Base-by-base conservation (phyloP, 2,113 vertebrate species). In the Hucho hucho region DNA sequence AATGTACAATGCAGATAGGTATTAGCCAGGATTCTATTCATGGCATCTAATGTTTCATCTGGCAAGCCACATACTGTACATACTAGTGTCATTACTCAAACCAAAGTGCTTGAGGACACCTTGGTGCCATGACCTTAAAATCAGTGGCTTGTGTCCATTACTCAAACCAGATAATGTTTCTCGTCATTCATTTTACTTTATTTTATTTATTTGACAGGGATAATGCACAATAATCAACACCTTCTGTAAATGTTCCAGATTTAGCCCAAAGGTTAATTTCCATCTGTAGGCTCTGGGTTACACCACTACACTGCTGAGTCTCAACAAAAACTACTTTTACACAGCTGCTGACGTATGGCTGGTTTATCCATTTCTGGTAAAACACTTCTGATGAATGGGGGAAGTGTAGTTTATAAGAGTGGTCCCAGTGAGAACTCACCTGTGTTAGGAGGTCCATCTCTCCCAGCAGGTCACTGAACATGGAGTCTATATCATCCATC, bases 381-480 rank as follows among this genome's bases (percentile, higher is more conserved):
- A 18, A 28, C 12, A 7, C 11, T 28, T 14, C 65, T 24, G 4
- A 56, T 32, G 37, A 14, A 61, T 66, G 59, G 69, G 65, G 46
- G 59, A 70, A 25, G 47, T 72, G 22, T 29, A 67, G 13, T 67
- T 67, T 24, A 25, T 24, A 64, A 49, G 4, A 20, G 0, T 64
- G 22, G 24, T 64, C 24, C 26, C 1, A 28, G 28, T 65, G 64
- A 65, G 13, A 18, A 28, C 12, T 14, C 64, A 56, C 94, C 92
- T 95, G 93, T n/a, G 94, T 94, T 59, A 95, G 81, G 79, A 95
- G 88, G 79, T 95, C 94, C 94, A 95, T 95, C 72, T 95, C 93
- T 59, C 94, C 94, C 74, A 95, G 86, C 81, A 95, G 87, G 85
- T 92, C 90, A 82, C 92, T 94, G 90, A 95, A 95, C 93, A 94